A percentile compares a stretch with the other conserved stretches of the same genome.
These are phyloP conservation scores for Argyresthia goedartella DNA, from an alignment of 2,888 invertebrate genomes.

Conservation along the genomic window DNA sequence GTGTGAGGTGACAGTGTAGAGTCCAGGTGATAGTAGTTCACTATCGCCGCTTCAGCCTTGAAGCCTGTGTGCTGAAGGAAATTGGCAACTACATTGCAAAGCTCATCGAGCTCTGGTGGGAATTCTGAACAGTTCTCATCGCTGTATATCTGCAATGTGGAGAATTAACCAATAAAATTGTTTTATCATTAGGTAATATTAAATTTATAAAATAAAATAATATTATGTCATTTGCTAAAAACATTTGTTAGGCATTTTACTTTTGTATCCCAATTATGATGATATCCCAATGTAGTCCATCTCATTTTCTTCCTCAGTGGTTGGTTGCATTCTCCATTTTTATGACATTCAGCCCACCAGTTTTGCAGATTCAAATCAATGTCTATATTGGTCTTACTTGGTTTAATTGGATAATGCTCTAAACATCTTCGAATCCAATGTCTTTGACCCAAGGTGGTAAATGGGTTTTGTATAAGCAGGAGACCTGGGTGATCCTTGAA, in stretches of 20 bases:
- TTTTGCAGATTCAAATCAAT: conserved; percentile 47
- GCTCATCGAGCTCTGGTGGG: conserved; percentile 77
- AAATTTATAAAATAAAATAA: neutral
- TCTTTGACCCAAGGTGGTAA: conserved; percentile 80
- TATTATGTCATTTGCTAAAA: no score
- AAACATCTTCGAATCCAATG: conserved; percentile 88
- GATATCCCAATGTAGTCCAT: conserved; percentile 97
- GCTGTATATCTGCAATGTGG: conserved; percentile 72
- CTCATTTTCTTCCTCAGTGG: conserved; percentile 71
- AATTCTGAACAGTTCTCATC: conserved; percentile 77
- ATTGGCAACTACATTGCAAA: conserved; percentile 75
- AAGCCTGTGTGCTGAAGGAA: conserved; percentile 73
- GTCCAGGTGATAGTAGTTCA: conserved; percentile 95
- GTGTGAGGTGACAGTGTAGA: conserved; percentile 94
- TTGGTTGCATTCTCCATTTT: conserved; percentile 42
- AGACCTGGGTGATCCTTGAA: conserved; percentile 79
- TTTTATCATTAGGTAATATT: neutral
- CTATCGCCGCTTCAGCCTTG: conserved; percentile 91
- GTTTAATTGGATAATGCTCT: conserved; percentile 80
- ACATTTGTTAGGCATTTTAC: conserved; percentile 42
- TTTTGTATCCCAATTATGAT: conserved; percentile 98
- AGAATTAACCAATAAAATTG: conserved; percentile 1
- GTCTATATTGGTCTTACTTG: conserved; percentile 80
- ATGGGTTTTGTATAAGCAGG: conserved; percentile 86
- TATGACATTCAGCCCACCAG: conserved; percentile 76